Percentiles rank a stretch among this genome's conserved stretches.
phyloP scores from a whole-genome alignment of 2,888 invertebrate species.

The Eulithis prunata region DNA sequence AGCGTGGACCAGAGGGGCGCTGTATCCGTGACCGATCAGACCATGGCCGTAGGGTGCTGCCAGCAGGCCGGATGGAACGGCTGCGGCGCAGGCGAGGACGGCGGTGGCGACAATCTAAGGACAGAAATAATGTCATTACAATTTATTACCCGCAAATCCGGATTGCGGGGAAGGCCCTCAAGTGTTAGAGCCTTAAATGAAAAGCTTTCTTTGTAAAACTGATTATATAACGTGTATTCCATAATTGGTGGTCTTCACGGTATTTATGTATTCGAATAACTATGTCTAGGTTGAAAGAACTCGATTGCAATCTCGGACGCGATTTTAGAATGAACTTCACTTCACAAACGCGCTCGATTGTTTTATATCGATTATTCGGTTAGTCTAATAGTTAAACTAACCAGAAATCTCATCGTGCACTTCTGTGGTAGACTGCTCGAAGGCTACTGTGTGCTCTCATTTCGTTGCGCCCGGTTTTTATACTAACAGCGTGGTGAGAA shows the following conservation, averaged over 20 bases:
- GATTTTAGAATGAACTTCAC: conserved; percentile 6
- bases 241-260: background rate
- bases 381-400: conserved; percentile 57
- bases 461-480: conserved; percentile 72
- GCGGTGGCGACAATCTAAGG: conserved; percentile 84
- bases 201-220: conserved; percentile 1
- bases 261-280: background rate
- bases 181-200: background rate
- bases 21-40: conserved; percentile 42
- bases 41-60: conserved; percentile 63
- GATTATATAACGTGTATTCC: background rate
- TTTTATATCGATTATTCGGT: conserved; percentile 6
- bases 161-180: background rate
- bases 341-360: conserved; percentile 7
- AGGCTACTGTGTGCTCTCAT: conserved; percentile 81
- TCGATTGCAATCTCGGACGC: background rate
- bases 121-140: conserved; percentile 25
- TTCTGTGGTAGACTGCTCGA: conserved; percentile 82
- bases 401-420: conserved; percentile 83
- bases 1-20: conserved; percentile 55
- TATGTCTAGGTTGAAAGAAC: background rate
- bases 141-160: background rate
- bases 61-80: conserved; percentile 73
- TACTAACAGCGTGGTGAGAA: conserved; percentile 64
- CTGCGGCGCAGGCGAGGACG: conserved; percentile 78